Conservation (phyloP, 2,113 vertebrate species). For the Solenodon paradoxus region DNA sequence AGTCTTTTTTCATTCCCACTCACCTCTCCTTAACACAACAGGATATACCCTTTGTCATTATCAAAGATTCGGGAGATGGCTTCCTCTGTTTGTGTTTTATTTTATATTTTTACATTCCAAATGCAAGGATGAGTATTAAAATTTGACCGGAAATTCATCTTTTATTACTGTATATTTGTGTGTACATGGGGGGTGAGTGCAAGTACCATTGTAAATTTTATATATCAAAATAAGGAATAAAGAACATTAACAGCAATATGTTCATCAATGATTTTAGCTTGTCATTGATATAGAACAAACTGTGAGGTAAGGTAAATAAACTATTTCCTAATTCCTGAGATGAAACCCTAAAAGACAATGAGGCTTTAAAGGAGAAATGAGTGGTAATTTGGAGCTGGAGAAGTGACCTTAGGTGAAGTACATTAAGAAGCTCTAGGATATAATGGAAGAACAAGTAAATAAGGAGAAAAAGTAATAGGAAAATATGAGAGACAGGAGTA, state of each 20-base stretch:
- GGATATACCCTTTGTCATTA: neutral
- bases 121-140: neutral
- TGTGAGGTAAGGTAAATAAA: neutral
- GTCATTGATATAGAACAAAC: neutral
- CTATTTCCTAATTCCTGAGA: neutral
- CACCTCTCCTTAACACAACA: neutral
- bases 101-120: neutral
- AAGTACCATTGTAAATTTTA: neutral
- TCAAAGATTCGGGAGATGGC: neutral
- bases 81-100: neutral
- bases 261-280: neutral
- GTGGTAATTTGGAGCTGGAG: neutral
- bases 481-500: neutral
- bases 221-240: neutral
- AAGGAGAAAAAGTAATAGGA: neutral
- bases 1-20: neutral
- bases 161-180: neutral
- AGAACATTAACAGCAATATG: neutral
- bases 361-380: neutral
- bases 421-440: neutral
- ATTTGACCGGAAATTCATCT: neutral
- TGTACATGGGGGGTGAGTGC: neutral
- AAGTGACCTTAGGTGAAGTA: neutral
- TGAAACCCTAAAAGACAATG: neutral
- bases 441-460: neutral